Conservation (phyloP, 2,888 invertebrate genomes). For the Drosophila nigricruria region DNA sequence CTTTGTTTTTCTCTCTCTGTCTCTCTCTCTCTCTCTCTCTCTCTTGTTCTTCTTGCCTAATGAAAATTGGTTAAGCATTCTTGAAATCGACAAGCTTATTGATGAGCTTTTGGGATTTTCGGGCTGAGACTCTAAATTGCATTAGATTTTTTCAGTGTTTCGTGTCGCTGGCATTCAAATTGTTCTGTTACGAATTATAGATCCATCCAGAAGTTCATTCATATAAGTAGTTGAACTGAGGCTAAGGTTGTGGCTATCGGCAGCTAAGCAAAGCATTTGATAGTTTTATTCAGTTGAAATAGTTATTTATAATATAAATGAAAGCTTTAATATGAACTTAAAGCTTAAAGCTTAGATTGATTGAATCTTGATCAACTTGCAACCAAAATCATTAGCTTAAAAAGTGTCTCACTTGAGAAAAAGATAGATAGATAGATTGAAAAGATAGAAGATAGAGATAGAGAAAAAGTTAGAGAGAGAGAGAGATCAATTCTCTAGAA, state of each 20-base stretch:
- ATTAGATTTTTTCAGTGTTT: conserved; percentile 17
- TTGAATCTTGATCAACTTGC: not conserved
- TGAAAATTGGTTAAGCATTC: not conserved
- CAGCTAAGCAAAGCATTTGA: not conserved
- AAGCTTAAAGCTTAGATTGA: not conserved
- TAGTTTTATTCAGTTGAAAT: not conserved
- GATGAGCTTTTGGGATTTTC: conserved; percentile 27
- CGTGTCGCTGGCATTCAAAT: conserved; percentile 20
- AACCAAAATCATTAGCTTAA: too few relatives aligned
- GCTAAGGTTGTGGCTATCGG: not conserved
- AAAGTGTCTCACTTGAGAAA: too few relatives aligned
- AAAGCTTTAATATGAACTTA: not conserved
- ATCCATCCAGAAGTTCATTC: not conserved
- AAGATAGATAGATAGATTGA: too few relatives aligned
- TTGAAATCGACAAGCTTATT: conserved; percentile 21
- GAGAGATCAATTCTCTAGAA: too few relatives aligned
- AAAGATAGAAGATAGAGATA: too few relatives aligned
- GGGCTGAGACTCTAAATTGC: conserved; percentile 24
- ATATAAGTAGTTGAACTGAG: not conserved
- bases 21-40: not conserved
- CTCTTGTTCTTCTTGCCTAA: conserved; percentile 13
- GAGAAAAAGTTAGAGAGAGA: too few relatives aligned
- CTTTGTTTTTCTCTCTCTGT: not conserved
- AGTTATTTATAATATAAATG: too few relatives aligned
- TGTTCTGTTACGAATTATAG: conserved; percentile 22